phyloP scores from a whole-genome alignment of 2,113 vertebrate species.

The Campylorhamphus procurvoides region DNA sequence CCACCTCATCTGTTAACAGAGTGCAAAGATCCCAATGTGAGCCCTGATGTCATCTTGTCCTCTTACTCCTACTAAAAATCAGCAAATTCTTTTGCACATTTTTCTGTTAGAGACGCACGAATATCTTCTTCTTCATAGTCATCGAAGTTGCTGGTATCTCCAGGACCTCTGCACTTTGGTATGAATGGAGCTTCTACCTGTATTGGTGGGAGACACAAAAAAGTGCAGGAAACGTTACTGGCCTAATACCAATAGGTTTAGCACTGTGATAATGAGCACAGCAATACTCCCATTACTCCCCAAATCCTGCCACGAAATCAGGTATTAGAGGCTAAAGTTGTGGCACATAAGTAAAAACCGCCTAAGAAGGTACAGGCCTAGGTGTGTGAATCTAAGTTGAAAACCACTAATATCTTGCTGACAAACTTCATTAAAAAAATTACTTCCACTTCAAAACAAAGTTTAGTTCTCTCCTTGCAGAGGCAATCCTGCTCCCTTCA shows the following conservation, averaged over 20 bases:
- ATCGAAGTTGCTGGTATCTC: conserved; percentile 99
- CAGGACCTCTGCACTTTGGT: conserved; percentile 99
- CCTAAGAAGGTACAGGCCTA: not conserved
- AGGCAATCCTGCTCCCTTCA: not conserved
- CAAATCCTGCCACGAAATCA: not conserved
- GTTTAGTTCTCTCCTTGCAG: not conserved
- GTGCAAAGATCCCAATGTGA: conserved; percentile 89
- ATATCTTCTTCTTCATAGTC: conserved; percentile 99
- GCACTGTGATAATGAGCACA: not conserved
- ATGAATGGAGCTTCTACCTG: conserved; percentile 98
- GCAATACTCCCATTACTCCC: not conserved
- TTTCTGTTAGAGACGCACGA: conserved; percentile 96
- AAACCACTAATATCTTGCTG: not conserved
- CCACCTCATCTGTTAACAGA: conserved; percentile 87
- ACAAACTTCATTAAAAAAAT: not conserved
- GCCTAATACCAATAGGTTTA: not conserved
- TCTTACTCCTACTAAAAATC: conserved; percentile 89
- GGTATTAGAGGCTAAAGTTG: not conserved
- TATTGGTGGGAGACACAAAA: not conserved
- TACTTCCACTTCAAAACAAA: not conserved
- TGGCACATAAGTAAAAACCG: not conserved
- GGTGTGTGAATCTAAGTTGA: not conserved
- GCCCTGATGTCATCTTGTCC: conserved; percentile 79
- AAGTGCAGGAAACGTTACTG: not conserved
- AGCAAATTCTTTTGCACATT: conserved; percentile 97